Conservation (phyloP, 2,888 invertebrate genomes). For the Byasa hedistus region DNA sequence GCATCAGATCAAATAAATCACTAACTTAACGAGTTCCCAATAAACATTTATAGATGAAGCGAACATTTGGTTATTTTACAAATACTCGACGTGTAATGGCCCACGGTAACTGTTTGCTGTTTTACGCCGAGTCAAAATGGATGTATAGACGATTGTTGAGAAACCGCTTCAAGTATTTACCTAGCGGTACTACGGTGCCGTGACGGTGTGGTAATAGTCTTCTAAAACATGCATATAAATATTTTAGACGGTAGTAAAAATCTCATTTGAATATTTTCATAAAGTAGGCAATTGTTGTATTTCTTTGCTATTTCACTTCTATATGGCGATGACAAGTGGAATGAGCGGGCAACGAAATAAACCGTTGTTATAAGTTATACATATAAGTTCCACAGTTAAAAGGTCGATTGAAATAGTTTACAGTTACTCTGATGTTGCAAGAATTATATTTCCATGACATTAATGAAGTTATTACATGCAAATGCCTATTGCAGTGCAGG, state of each 20-base stretch:
- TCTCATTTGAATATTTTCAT: conserved; percentile 45
- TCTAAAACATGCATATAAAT: conserved; percentile 66
- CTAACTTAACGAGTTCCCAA: conserved; percentile 65
- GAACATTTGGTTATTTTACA: conserved; percentile 70
- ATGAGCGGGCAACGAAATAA: conserved; percentile 42
- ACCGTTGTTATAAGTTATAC: neutral
- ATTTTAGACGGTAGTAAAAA: conserved; percentile 55
- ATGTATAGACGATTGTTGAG: conserved; percentile 53
- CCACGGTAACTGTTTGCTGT: conserved; percentile 62
- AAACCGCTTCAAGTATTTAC: conserved; percentile 59
- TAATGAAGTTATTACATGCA: conserved; percentile 35
- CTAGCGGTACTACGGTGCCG: conserved; percentile 56
- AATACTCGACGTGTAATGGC: conserved; percentile 73
- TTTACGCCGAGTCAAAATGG: conserved; percentile 59
- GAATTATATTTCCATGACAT: conserved; percentile 8
- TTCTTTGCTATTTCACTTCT: conserved; percentile 45
- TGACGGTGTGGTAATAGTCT: conserved; percentile 53
- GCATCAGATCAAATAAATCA: conserved; percentile 70
- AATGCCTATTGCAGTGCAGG: conserved; percentile 55
- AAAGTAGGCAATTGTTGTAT: conserved; percentile 42
- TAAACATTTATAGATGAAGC: conserved; percentile 65
- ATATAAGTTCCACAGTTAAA: neutral
- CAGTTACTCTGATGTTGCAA: neutral
- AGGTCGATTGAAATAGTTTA: neutral
- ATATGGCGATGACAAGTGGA: conserved; percentile 60